These are phyloP conservation scores for Alethe diademata DNA, from an alignment of 2,113 vertebrate species.

Conservation along the genomic window DNA sequence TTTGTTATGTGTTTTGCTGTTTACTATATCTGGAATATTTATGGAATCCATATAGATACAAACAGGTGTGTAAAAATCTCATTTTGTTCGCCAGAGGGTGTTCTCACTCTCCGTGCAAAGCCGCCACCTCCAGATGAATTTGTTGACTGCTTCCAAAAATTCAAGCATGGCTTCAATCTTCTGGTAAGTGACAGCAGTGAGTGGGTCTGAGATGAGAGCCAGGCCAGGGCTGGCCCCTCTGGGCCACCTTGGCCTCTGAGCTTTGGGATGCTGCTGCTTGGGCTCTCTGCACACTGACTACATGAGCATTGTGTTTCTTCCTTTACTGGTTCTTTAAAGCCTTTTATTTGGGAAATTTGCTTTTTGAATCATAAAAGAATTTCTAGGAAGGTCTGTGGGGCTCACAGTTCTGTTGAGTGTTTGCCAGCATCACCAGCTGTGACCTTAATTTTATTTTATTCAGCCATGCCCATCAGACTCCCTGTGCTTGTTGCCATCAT, in stretches of 20 bases:
- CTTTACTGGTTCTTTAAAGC: background rate
- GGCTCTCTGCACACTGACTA: background rate
- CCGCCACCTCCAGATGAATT: conserved; percentile 89
- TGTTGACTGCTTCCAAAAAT: conserved; percentile 95
- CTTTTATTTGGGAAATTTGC: background rate
- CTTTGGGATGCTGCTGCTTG: background rate
- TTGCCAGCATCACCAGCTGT: background rate
- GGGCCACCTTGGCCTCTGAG: background rate
- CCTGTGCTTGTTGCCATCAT: background rate
- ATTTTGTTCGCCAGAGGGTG: conserved; percentile 85
- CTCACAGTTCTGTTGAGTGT: background rate
- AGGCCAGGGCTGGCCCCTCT: background rate
- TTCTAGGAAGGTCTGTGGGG: background rate
- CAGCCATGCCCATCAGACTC: background rate
- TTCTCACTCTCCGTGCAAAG: conserved; percentile 91
- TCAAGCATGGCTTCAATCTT: conserved; percentile 97
- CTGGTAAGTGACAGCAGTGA: conserved; percentile 77
- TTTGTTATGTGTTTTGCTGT: background rate
- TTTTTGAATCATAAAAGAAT: background rate
- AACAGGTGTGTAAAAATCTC: background rate
- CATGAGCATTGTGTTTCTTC: background rate
- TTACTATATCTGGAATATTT: background rate
- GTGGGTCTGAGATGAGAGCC: background rate
- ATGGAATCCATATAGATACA: background rate
- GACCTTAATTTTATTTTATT: background rate